Conservation (phyloP, 2,113 vertebrate genomes). For the Cyprinodon tularosa region DNA sequence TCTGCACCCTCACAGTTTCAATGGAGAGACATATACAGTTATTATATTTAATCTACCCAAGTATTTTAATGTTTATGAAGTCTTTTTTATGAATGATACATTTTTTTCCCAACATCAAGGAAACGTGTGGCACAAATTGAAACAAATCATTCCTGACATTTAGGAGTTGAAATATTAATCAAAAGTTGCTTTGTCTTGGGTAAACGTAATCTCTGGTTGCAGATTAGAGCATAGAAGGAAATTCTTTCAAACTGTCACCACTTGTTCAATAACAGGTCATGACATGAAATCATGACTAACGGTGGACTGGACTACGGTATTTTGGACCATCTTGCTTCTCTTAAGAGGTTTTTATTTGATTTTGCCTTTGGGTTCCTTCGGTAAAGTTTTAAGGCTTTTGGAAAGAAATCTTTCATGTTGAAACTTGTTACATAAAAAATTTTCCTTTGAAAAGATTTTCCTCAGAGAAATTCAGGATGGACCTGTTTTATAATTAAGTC, state of each 20-base stretch:
- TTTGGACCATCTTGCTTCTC: not conserved
- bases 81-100: no score
- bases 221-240: slow-evolving; percentile 65
- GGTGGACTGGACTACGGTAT: not conserved
- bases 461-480: not conserved
- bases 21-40: no score
- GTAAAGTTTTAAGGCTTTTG: not conserved
- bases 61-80: no score
- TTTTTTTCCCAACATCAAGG: not conserved
- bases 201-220: slow-evolving; percentile 52
- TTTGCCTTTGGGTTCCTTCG: not conserved
- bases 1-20: no score
- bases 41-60: no score
- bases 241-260: slow-evolving; percentile 52
- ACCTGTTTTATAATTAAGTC: not conserved
- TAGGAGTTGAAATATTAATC: slow-evolving; percentile 63
- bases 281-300: not conserved
- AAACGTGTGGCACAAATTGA: slow-evolving; percentile 7
- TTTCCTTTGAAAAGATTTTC: no score
- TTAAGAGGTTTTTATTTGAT: no score
- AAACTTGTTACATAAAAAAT: not conserved
- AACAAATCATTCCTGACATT: slow-evolving; percentile 61
- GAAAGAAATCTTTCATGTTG: not conserved
- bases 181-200: slow-evolving; percentile 38
- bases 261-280: slow-evolving; percentile 28